phyloP scores from a whole-genome alignment of 2,113 vertebrate genomes.

The Cacatua alba region DNA sequence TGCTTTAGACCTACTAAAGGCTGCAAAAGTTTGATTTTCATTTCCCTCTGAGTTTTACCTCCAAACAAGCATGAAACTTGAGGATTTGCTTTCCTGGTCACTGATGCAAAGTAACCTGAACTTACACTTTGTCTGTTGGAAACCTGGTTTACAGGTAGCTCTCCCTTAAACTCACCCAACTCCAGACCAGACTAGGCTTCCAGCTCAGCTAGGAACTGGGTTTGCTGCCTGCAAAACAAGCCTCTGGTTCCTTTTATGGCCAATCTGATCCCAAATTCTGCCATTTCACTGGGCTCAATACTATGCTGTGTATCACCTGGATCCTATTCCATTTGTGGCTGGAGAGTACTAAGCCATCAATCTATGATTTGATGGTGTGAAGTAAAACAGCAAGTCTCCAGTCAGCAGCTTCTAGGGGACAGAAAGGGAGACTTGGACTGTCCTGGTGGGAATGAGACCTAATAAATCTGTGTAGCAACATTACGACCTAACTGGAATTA shows the following conservation, averaged over 20 bases:
- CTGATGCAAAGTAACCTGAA: background rate
- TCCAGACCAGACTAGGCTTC: background rate
- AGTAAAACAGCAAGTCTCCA: background rate
- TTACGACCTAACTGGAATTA: background rate
- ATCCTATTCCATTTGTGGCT: background rate
- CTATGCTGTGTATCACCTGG: background rate
- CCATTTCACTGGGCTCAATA: background rate
- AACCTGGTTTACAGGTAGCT: background rate
- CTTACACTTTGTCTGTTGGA: background rate
- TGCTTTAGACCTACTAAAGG: background rate
- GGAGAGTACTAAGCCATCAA: background rate
- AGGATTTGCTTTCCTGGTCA: background rate
- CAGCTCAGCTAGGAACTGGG: background rate
- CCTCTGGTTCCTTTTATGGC: background rate
- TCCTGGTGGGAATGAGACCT: background rate
- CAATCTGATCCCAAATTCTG: background rate
- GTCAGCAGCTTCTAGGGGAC: background rate
- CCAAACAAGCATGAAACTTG: background rate
- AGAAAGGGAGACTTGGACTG: background rate
- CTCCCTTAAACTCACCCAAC: background rate
- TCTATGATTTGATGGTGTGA: background rate
- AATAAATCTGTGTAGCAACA: background rate
- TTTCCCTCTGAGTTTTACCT: background rate
- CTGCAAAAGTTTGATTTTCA: background rate
- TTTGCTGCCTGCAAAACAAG: background rate